A percentile compares a stretch with the other conserved stretches of the same genome.
phyloP scores from a whole-genome alignment of 2,888 invertebrate species.

The Cabera pusaria region DNA sequence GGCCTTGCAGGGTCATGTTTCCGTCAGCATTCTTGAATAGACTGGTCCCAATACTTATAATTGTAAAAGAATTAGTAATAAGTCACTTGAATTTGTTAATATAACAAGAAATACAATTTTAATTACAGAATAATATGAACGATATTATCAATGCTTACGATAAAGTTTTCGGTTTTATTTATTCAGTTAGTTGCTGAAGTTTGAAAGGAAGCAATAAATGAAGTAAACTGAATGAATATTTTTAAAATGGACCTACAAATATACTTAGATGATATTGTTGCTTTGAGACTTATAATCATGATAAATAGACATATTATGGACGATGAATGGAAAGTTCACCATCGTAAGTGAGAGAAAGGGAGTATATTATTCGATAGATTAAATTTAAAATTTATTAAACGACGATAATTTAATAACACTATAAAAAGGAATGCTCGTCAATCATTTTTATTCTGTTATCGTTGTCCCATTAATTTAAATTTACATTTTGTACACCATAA shows the following conservation, averaged over 20 bases:
- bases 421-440: slow-evolving; percentile 18
- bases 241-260: too few relatives aligned
- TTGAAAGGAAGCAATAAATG: too few relatives aligned
- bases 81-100: slow-evolving; percentile 6
- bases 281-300: too few relatives aligned
- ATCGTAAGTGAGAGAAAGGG: too few relatives aligned
- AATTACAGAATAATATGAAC: too few relatives aligned
- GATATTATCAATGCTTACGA: too few relatives aligned
- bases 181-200: too few relatives aligned
- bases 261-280: too few relatives aligned
- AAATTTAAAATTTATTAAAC: slow-evolving; percentile 11
- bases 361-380: slow-evolving; percentile 9
- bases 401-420: slow-evolving; percentile 12
- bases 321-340: too few relatives aligned
- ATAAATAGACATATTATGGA: too few relatives aligned
- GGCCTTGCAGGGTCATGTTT: slow-evolving; percentile 75
- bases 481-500: slow-evolving; percentile 1
- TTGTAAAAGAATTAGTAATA: slow-evolving; percentile 14
- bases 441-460: slow-evolving; percentile 20
- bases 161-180: too few relatives aligned
- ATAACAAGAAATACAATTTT: slow-evolving; percentile 5
- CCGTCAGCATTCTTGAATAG: slow-evolving; percentile 64
- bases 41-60: slow-evolving; percentile 32
- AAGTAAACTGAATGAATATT: too few relatives aligned
- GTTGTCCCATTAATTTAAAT: slow-evolving; percentile 20